Percentiles rank a stretch among this genome's conserved stretches.
These are phyloP conservation scores for Scolanthus callimorphus DNA, from an alignment of 92 coral and sea anemone genomes.

Conservation along the genomic window DNA sequence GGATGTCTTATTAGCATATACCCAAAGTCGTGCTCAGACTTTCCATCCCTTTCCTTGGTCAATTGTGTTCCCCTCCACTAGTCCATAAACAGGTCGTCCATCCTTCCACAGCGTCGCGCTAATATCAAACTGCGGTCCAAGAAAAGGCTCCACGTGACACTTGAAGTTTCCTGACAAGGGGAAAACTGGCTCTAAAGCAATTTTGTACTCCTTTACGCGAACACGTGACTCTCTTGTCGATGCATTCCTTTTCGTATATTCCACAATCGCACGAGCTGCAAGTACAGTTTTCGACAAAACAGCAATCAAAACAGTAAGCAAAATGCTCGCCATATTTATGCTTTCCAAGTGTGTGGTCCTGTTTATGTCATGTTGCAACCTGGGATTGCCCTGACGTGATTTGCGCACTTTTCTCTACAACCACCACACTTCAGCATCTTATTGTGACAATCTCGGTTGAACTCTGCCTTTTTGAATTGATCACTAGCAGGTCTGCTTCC, in stretches of 20 bases:
- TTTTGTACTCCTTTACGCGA: conserved; percentile 29
- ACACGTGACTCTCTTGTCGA: conserved; percentile 44
- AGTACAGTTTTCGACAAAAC: conserved; percentile 52
- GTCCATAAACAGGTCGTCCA: conserved; percentile 26
- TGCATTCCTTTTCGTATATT: conserved; percentile 40
- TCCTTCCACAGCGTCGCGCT: conserved; percentile 61
- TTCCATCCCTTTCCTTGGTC: conserved; percentile 9
- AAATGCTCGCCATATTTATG: conserved; percentile 62
- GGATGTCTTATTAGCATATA: conserved; percentile 56
- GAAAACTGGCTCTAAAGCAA: conserved; percentile 49
- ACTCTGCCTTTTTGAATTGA: conserved; percentile 42
- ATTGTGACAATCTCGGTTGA: conserved; percentile 24
- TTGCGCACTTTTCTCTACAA: conserved; percentile 52
- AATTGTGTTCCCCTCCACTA: conserved; percentile 12
- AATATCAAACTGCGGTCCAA: conserved; percentile 52
- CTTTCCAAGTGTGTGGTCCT: conserved; percentile 7
- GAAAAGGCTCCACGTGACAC: conserved; percentile 55
- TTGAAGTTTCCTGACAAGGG: conserved; percentile 45
- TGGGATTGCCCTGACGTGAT: conserved; percentile 25
- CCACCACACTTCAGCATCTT: conserved; percentile 30
- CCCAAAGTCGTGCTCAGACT: conserved; percentile 54
- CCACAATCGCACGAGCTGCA: conserved; percentile 47
- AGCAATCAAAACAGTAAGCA: conserved; percentile 69
- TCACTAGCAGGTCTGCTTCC: conserved; percentile 27
- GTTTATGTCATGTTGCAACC: conserved; percentile 33